Percentiles rank a stretch among this genome's conserved stretches.
Conservation (phyloP, 2,888 invertebrate species). For the Drosophila meridiana region DNA sequence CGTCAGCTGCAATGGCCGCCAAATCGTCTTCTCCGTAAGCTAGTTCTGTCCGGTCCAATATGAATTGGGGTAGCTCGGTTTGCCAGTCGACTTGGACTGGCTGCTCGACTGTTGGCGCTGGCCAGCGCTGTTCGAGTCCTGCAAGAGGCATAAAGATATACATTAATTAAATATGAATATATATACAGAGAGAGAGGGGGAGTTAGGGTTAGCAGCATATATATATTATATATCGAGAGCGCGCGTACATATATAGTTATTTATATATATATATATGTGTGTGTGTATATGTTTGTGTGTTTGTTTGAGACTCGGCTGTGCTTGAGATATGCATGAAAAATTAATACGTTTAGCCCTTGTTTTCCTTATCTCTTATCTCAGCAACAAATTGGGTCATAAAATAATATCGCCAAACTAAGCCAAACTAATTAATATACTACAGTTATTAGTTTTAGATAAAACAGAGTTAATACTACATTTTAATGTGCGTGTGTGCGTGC, state of each 20-base stretch:
- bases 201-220: slow-evolving; percentile 25
- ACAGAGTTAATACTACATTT: slow-evolving; percentile 4
- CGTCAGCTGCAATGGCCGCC: slow-evolving; percentile 70
- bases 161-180: not conserved
- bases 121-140: slow-evolving; percentile 86
- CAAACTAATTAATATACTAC: slow-evolving; percentile 30
- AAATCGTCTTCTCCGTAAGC: slow-evolving; percentile 77
- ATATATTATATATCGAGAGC: slow-evolving; percentile 6
- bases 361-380: slow-evolving; percentile 13
- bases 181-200: not conserved
- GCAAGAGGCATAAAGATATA: slow-evolving; percentile 41
- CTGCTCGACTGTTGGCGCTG: slow-evolving; percentile 85
- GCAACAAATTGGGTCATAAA: slow-evolving; percentile 31
- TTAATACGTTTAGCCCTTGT: slow-evolving; percentile 31
- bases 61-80: slow-evolving; percentile 85
- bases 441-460: slow-evolving; percentile 11
- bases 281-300: slow-evolving; percentile 13
- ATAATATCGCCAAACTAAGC: slow-evolving; percentile 14
- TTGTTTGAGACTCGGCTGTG: not conserved
- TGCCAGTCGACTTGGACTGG: slow-evolving; percentile 85
- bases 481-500: slow-evolving; percentile 50
- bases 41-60: slow-evolving; percentile 85
- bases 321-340: slow-evolving; percentile 37
- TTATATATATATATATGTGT: slow-evolving; percentile 8
- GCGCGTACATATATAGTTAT: slow-evolving; percentile 16